A percentile compares a stretch with the other conserved stretches of the same genome.
Evolutionary conservation across 2,113 vertebrate genomes (phyloP).

Genomic region (Trichomycterus rosablanca): DNA sequence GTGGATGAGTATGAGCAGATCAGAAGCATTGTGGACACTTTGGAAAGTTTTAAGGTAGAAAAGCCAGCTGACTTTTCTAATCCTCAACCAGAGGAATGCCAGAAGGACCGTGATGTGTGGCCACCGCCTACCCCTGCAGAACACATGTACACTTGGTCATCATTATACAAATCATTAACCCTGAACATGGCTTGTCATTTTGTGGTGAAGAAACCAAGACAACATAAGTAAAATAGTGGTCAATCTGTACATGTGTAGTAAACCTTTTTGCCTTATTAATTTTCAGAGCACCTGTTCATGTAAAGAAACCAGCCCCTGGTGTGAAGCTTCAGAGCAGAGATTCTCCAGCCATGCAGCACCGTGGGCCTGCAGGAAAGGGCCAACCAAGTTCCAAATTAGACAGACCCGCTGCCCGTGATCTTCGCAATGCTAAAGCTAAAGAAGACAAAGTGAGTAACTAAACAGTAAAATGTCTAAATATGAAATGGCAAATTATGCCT

Average conservation of each 20-base stretch:
- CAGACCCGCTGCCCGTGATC: slow-evolving; percentile 61
- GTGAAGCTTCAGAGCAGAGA: slow-evolving; percentile 82
- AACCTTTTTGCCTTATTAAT: slow-evolving; percentile 18
- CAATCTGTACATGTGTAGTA: background rate
- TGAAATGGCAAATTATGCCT: no score
- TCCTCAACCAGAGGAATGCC: slow-evolving; percentile 73
- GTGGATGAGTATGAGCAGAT: slow-evolving; percentile 92
- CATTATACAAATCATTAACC: background rate
- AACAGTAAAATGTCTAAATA: no score
- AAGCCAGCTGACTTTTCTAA: slow-evolving; percentile 79
- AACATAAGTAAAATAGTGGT: background rate
- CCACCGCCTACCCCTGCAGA: slow-evolving; percentile 93
- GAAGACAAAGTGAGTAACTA: slow-evolving; percentile 83
- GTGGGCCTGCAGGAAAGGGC: slow-evolving; percentile 70
- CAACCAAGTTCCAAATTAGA: slow-evolving; percentile 73
- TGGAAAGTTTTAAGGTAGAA: slow-evolving; percentile 89
- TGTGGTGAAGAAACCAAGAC: background rate
- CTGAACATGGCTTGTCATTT: background rate
- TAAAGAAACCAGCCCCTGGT: slow-evolving; percentile 78
- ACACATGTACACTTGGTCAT: slow-evolving; percentile 76
- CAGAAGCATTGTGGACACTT: slow-evolving; percentile 82
- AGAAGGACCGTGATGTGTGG: slow-evolving; percentile 84
- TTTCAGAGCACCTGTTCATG: slow-evolving; percentile 74
- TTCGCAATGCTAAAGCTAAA: slow-evolving; percentile 73
- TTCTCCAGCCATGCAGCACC: slow-evolving; percentile 74